A percentile compares a stretch with the other conserved stretches of the same genome.
Conservation (phyloP, 2,888 invertebrate species). For the Ophion obscuratus region DNA sequence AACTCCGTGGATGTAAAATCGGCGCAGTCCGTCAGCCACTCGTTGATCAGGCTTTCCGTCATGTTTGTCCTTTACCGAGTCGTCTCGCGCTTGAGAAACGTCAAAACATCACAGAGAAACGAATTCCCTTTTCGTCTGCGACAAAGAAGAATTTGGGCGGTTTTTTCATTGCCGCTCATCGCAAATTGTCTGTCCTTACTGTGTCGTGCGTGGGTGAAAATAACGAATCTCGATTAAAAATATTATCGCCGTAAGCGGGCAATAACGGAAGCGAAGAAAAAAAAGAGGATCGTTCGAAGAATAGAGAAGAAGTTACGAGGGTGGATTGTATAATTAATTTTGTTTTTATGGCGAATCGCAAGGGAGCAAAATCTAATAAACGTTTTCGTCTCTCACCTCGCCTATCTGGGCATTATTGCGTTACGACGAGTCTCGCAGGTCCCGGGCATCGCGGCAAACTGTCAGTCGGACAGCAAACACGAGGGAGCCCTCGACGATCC, state of each 20-base stretch:
- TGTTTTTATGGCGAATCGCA: constrained; percentile 13
- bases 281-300: background rate
- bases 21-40: constrained; percentile 93
- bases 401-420: constrained; percentile 46
- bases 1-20: constrained; percentile 90
- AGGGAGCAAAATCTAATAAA: background rate
- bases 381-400: constrained; percentile 32
- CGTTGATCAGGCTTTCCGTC: constrained; percentile 87
- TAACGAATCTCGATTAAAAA: background rate
- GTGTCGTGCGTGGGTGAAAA: background rate
- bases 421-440: constrained; percentile 25
- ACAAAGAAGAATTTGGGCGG: background rate
- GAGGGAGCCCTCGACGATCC: constrained; percentile 4
- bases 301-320: background rate
- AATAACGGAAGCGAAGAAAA: background rate
- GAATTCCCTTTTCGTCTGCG: background rate
- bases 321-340: background rate
- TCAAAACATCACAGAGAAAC: constrained; percentile 48
- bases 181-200: background rate
- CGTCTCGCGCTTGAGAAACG: background rate
- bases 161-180: background rate
- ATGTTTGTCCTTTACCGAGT: constrained; percentile 80
- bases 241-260: no score
- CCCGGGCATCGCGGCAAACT: constrained; percentile 39
- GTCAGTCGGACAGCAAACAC: constrained; percentile 38